Conservation (phyloP, 2,797 vertebrate species). For the Arctocebus calabarensis region DNA sequence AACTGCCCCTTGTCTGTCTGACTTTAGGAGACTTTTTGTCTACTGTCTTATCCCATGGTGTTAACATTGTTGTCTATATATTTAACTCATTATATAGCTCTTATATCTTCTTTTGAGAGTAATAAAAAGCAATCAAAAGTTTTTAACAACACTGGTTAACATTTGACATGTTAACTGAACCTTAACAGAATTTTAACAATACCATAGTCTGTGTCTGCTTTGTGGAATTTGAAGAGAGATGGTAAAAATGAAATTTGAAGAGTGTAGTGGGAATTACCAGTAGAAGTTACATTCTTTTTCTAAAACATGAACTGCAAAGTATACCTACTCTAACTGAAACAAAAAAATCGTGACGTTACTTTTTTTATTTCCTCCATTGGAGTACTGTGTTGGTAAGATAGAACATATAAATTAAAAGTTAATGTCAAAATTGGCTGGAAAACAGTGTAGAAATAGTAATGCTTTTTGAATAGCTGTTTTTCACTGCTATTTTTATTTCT, state of each 20-base stretch:
- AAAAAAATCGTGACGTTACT: not conserved
- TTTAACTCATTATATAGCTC: not conserved
- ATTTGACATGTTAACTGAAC: constrained; percentile 49
- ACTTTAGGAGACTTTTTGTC: not conserved
- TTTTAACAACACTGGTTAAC: constrained; percentile 5
- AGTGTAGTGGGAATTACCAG: constrained; percentile 33
- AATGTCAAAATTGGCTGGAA: constrained; percentile 41
- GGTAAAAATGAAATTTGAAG: constrained; percentile 56
- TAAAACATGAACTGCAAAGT: constrained; percentile 47
- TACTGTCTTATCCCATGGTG: not conserved
- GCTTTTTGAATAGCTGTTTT: constrained; percentile 8
- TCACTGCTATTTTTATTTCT: constrained; percentile 14
- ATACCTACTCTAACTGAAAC: not conserved
- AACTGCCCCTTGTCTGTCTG: not conserved
- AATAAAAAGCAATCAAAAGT: constrained; percentile 16
- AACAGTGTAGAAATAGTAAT: constrained; percentile 41
- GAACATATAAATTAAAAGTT: constrained; percentile 43
- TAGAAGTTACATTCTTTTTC: constrained; percentile 20
- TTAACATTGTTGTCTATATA: not conserved
- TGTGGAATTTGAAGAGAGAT: constrained; percentile 30
- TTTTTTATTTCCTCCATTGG: not conserved
- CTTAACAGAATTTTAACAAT: constrained; percentile 46
- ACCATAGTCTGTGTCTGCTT: constrained; percentile 12
- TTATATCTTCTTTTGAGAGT: not conserved
- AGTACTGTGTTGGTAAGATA: not conserved